Evolutionary conservation across 2,113 vertebrate genomes (phyloP).

Genomic region (Zosterops borbonicus): DNA sequence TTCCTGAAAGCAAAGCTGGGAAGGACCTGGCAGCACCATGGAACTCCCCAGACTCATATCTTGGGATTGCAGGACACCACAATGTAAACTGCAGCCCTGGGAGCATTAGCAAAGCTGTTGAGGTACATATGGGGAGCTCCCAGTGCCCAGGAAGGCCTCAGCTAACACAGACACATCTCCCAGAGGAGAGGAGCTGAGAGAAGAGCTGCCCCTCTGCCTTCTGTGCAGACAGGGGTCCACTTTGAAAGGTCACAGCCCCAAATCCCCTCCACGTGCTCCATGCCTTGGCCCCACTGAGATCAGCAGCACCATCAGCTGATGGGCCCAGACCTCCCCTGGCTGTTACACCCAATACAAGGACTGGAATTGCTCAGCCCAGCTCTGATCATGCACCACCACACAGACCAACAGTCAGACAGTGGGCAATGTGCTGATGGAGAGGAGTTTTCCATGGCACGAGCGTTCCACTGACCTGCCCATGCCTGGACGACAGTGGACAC

Average conservation of each 20-base stretch:
- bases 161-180: neutral
- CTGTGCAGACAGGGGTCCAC: neutral
- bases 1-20: neutral
- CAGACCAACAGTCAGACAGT: neutral
- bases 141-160: neutral
- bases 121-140: neutral
- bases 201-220: neutral
- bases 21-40: neutral
- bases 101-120: neutral
- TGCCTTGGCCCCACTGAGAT: accelerated
- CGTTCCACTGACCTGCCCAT: neutral
- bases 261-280: neutral
- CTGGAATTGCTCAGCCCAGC: neutral
- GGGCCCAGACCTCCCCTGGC: neutral
- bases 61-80: neutral
- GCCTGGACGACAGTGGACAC: neutral
- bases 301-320: neutral
- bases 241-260: neutral
- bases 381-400: accelerated
- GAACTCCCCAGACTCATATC: accelerated
- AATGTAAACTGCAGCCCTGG: accelerated
- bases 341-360: accelerated
- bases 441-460: neutral
- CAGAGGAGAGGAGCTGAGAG: neutral
- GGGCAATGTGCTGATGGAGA: neutral